These are phyloP conservation scores for Scrobipalpa atriplicella DNA, from an alignment of 2,888 invertebrate genomes.

Conservation along the genomic window DNA sequence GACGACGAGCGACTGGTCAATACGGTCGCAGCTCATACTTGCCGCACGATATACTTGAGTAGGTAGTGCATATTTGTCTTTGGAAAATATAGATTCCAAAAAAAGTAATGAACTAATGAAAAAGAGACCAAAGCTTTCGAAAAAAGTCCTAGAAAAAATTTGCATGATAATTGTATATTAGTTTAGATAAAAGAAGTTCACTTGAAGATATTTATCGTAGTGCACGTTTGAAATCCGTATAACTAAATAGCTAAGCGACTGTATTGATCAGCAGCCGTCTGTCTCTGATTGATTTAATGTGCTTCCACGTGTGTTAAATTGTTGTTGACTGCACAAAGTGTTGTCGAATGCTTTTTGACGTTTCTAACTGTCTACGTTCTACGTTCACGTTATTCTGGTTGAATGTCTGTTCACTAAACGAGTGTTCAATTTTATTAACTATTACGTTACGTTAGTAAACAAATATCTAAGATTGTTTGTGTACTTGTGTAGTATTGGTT, in stretches of 20 bases:
- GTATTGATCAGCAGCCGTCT: slow-evolving; percentile 41
- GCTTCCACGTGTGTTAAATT: slow-evolving; percentile 66
- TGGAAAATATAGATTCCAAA: too few species aligned
- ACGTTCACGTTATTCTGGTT: slow-evolving; percentile 17
- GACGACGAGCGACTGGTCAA: slow-evolving; percentile 38
- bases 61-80: background rate
- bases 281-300: slow-evolving; percentile 59
- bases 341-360: slow-evolving; percentile 47
- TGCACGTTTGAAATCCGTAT: background rate
- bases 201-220: background rate
- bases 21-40: slow-evolving; percentile 13
- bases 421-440: slow-evolving; percentile 14
- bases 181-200: background rate
- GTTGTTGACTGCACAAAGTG: slow-evolving; percentile 46
- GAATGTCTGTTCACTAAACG: background rate
- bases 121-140: too few species aligned
- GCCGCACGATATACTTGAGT: background rate
- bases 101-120: too few species aligned
- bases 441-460: slow-evolving; percentile 1
- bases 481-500: background rate
- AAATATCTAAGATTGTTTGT: background rate
- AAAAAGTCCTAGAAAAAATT: too few species aligned
- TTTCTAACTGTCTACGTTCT: slow-evolving; percentile 41
- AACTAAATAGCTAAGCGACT: background rate
- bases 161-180: too few species aligned